phyloP scores from a whole-genome alignment of 2,888 invertebrate genomes.

The Cataglyphis rosenhaueri region DNA sequence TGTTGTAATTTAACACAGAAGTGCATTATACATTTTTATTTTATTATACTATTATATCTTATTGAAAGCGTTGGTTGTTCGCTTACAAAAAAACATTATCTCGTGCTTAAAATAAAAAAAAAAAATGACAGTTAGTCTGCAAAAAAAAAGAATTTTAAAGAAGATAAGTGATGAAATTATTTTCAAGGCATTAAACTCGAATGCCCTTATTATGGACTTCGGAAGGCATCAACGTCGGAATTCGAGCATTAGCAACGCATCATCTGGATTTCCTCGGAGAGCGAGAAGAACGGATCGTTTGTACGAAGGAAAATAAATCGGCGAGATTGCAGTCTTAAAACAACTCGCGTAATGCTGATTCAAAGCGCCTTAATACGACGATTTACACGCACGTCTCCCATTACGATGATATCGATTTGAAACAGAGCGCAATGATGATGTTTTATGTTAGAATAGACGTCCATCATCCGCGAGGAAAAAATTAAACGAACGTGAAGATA shows the following conservation, averaged over 20 bases:
- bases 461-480: conserved; percentile 31
- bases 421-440: conserved; percentile 18
- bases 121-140: neutral
- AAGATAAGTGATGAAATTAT: neutral
- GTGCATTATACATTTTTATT: neutral
- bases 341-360: conserved; percentile 52
- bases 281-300: conserved; percentile 44
- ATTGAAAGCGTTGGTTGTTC: neutral
- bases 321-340: conserved; percentile 31
- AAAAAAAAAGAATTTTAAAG: neutral
- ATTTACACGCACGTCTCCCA: conserved; percentile 44
- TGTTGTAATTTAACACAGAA: neutral
- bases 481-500: conserved; percentile 31
- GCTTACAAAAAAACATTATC: neutral
- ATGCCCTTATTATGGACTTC: conserved; percentile 41
- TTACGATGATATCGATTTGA: conserved; percentile 44
- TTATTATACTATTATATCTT: neutral
- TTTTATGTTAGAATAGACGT: conserved; percentile 17
- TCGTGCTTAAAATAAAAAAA: neutral
- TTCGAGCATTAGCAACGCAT: conserved; percentile 42
- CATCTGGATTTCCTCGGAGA: conserved; percentile 45
- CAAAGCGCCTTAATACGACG: conserved; percentile 30
- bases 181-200: conserved; percentile 33
- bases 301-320: conserved; percentile 40
- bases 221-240: conserved; percentile 34